Evolutionary conservation across 2,888 invertebrate genomes (phyloP).

Genomic region (Apodemia hepburni): DNA sequence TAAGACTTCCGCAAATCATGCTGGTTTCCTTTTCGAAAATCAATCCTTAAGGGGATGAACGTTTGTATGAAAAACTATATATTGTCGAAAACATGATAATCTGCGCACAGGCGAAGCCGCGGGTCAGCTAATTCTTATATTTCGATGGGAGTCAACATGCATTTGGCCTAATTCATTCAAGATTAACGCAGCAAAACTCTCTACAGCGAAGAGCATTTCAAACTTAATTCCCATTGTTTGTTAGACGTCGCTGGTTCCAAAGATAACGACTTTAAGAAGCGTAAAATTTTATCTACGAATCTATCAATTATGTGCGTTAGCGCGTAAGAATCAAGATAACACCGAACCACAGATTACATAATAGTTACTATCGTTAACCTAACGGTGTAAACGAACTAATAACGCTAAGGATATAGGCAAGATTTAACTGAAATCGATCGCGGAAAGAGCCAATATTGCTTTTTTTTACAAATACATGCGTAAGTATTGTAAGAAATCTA

Average conservation of each 20-base stretch:
- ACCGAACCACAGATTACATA: not conserved
- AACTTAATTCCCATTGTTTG: not conserved
- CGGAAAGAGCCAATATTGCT: not conserved
- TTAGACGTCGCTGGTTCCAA: not conserved
- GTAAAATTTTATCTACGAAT: conserved; percentile 1
- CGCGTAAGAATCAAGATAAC: not conserved
- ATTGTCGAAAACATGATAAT: too few relatives aligned
- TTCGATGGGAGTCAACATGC: too few relatives aligned
- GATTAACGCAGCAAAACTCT: too few relatives aligned
- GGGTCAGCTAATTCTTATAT: too few relatives aligned
- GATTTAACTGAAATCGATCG: not conserved
- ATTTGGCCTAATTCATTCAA: too few relatives aligned
- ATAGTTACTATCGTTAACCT: not conserved
- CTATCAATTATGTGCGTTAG: not conserved
- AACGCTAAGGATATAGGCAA: not conserved
- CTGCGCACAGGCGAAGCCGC: too few relatives aligned
- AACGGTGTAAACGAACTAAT: not conserved
- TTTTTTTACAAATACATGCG: not conserved
- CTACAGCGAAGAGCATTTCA: not conserved
- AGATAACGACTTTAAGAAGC: not conserved
- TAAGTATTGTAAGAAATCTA: too few relatives aligned
- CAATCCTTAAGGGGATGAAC: too few relatives aligned
- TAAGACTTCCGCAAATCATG: too few relatives aligned
- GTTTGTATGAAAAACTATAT: too few relatives aligned
- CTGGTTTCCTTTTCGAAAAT: too few relatives aligned